Conservation (phyloP, 2,888 invertebrate genomes). For the Tipula confusa region DNA sequence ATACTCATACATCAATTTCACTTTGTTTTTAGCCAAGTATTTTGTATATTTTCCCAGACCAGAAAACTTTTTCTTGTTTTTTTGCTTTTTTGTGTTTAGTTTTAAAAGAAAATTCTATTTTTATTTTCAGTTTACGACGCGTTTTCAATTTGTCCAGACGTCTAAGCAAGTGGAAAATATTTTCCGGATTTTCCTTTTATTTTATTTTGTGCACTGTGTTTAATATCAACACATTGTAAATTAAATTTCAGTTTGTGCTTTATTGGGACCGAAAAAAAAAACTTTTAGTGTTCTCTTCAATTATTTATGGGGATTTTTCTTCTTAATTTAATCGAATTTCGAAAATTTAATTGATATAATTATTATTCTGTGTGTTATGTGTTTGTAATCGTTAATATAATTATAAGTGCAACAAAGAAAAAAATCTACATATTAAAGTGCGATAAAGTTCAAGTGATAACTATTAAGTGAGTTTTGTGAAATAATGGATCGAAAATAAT, state of each 20-base stretch:
- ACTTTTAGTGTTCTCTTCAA: not conserved
- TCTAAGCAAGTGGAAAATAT: not conserved
- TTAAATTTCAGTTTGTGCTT: not conserved
- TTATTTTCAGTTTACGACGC: slow-evolving; percentile 20
- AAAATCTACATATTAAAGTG: not conserved
- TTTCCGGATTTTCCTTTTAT: not conserved
- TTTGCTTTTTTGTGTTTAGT: not conserved
- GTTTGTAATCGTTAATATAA: not conserved
- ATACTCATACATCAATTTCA: not conserved
- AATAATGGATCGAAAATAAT: not conserved
- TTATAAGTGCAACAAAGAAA: not conserved
- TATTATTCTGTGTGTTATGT: not conserved
- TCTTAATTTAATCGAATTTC: not conserved
- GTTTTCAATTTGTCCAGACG: slow-evolving; percentile 25
- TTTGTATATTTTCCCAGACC: not conserved
- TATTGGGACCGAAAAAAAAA: not conserved
- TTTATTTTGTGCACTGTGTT: not conserved
- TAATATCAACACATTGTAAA: not conserved
- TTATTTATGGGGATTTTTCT: not conserved
- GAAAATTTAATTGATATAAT: not conserved
- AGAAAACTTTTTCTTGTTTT: not conserved
- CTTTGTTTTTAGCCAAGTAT: not conserved
- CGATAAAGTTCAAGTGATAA: not conserved
- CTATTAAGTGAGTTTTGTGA: not conserved
- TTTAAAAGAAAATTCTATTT: slow-evolving; percentile 6